Evolutionary conservation across 2,113 vertebrate genomes (phyloP).

Genomic region (Pygoscelis adeliae): DNA sequence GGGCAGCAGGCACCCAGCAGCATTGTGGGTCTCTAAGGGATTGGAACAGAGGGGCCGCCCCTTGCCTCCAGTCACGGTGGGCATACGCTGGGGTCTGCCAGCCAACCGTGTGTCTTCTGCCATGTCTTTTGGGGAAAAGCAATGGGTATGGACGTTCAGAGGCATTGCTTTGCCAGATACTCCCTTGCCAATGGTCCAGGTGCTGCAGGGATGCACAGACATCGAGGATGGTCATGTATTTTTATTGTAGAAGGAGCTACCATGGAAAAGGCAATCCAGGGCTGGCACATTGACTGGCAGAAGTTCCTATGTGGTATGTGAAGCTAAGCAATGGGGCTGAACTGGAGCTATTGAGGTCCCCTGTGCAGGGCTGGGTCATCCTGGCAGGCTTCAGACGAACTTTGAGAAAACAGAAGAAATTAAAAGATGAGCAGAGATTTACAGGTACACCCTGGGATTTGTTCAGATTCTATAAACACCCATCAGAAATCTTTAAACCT

Average conservation of each 20-base stretch:
- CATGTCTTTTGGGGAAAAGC: not conserved
- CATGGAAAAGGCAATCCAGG: not conserved
- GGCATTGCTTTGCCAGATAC: not conserved
- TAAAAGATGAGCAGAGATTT: not conserved
- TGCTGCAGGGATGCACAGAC: not conserved
- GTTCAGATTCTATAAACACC: not conserved
- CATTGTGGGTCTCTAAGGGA: not conserved
- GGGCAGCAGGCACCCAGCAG: not conserved
- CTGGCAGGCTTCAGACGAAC: not conserved
- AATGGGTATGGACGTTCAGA: not conserved
- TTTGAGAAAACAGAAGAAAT: not conserved
- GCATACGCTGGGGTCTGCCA: not conserved
- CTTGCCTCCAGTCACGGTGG: not conserved
- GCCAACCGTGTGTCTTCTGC: not conserved
- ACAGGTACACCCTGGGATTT: not conserved
- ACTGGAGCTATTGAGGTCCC: not conserved
- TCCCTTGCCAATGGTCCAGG: not conserved
- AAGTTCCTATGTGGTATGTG: fast-evolving
- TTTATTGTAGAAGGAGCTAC: not conserved
- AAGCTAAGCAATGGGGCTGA: not conserved
- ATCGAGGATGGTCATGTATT: not conserved
- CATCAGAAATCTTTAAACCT: not conserved
- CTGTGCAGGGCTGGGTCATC: not conserved
- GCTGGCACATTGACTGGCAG: not conserved
- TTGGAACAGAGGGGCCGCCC: not conserved